Evolutionary conservation across 1,140 invertebrate genomes (phyloP).

Genomic region (Acromyrmex heyeri): DNA sequence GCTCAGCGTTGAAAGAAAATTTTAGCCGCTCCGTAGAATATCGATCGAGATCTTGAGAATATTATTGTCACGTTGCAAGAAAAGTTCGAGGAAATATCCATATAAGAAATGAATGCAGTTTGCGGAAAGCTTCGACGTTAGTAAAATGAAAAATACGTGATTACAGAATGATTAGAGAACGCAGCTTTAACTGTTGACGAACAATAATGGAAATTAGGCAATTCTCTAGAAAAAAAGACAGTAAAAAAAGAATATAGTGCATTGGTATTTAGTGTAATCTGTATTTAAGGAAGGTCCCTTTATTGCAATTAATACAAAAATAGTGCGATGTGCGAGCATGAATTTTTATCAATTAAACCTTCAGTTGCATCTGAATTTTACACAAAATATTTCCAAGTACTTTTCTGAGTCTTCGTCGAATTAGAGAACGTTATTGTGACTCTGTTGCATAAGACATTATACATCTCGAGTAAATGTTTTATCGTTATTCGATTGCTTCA

Average conservation of each 20-base stretch:
- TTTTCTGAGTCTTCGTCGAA: neutral
- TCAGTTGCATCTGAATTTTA: neutral
- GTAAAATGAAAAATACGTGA: neutral
- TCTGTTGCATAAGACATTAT: neutral
- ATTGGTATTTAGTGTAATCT: neutral
- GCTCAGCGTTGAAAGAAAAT: conserved; percentile 18
- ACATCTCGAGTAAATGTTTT: neutral
- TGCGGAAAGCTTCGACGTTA: neutral
- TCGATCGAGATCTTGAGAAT: neutral
- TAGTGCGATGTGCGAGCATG: neutral
- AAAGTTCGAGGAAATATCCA: neutral
- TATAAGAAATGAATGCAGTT: neutral
- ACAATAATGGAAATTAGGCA: neutral
- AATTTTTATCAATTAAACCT: neutral
- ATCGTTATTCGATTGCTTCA: neutral
- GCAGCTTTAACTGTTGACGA: neutral
- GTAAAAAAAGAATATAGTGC: neutral
- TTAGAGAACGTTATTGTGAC: neutral
- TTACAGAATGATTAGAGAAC: too few relatives aligned
- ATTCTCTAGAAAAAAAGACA: neutral
- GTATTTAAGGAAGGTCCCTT: neutral
- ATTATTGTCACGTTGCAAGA: neutral
- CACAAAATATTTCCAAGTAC: neutral
- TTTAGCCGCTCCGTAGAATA: neutral
- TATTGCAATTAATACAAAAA: neutral